Evolutionary conservation across 2,113 vertebrate species (phyloP), one percentile per base, ranked within the genome.

Genomic region (Dascyllus trimaculatus): DNA sequence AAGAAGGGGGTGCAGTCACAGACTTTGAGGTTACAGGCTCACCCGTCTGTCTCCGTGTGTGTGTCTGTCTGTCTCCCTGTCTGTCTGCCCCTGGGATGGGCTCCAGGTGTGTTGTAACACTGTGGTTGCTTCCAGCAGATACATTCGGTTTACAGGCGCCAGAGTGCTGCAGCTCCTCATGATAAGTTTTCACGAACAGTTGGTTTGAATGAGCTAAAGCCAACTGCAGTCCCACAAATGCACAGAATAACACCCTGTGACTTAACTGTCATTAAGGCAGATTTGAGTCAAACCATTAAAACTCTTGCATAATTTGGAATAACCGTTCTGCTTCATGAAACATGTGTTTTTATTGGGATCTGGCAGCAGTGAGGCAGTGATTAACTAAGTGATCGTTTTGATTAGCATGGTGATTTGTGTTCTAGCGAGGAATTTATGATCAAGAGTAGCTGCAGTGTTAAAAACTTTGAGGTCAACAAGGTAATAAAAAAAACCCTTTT

Each of bases 21-120:
- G 49, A 58, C 69, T 78, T 78, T 85, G 74, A 85, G 84, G 74
- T 85, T 71, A 59, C 21, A 51, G 49, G 56, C 59, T 73, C 60
- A 79, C 66, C 59, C 38, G 17, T 70, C 66, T 62, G 62, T 53
- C 53, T 53, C 53, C 65, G 58, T 67, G 71, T 48, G 46, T 82
- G 19, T 38, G 53, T 75, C 25, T 71, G 21, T 80, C 53, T 69
- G 67, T 65, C 38, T 67, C 19, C 46, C 49, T 66, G 48, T 61
- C 52, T 78, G 15, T 67, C 53, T 38, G 71, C 72, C 71, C 17
- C 53, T 75, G 69, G 81, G 82, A 79, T 49, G 62, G 53, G 85
- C 65, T 91, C 88, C 82, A 91, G 80, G 83, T 88, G 81, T 90
- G 84, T 89, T 86, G 83, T 75, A 91, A 90, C 73, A 63, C 69